These are phyloP conservation scores for Cyclophora albipunctata DNA, from an alignment of 2,888 invertebrate species.

Conservation along the genomic window DNA sequence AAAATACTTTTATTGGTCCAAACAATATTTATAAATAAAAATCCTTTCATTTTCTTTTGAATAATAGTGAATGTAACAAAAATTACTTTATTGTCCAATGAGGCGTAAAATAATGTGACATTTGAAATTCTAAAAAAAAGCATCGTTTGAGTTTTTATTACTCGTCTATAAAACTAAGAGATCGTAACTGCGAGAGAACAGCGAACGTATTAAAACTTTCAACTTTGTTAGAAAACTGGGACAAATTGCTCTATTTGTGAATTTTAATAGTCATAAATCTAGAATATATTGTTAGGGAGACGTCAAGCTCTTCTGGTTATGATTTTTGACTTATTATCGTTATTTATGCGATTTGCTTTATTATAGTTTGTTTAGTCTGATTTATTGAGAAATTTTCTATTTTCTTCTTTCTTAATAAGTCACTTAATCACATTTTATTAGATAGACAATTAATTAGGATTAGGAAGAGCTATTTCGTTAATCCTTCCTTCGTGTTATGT, in stretches of 20 bases:
- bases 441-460: too few species aligned
- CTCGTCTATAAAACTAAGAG: conserved; percentile 55
- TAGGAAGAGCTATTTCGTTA: too few species aligned
- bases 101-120: neutral
- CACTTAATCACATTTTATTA: neutral
- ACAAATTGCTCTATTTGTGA: conserved; percentile 50
- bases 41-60: conserved; percentile 24
- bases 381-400: conserved; percentile 6
- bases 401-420: conserved; percentile 2
- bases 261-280: conserved; percentile 45
- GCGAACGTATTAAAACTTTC: conserved; percentile 25
- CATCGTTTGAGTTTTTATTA: conserved; percentile 56
- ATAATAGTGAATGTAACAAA: too few species aligned
- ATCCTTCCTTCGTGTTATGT: too few species aligned
- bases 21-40: neutral
- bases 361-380: conserved; percentile 5
- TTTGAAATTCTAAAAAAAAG: conserved; percentile 46
- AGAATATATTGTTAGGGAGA: conserved; percentile 26
- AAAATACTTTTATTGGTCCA: neutral
- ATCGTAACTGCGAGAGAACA: conserved; percentile 38
- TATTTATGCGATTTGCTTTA: conserved; percentile 11
- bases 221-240: conserved; percentile 37
- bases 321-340: conserved; percentile 17
- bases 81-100: too few species aligned
- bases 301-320: conserved; percentile 17